These are phyloP conservation scores for Pteromalus puparum DNA, from an alignment of 1,140 invertebrate genomes.

Conservation along the genomic window DNA sequence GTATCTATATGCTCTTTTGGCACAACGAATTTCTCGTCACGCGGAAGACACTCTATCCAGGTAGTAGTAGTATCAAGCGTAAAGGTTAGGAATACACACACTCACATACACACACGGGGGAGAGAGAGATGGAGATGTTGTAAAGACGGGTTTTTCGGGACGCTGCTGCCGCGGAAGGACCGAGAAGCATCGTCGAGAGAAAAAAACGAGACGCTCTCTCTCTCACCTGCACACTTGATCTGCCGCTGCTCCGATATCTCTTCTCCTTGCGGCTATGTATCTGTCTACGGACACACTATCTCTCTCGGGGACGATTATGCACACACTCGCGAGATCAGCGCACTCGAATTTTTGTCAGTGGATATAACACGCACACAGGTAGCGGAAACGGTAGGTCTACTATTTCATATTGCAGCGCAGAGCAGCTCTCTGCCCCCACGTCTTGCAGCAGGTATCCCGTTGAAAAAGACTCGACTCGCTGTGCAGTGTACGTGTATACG, in stretches of 20 bases:
- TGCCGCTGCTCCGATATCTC: background rate
- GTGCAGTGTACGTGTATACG: background rate
- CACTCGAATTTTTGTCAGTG: background rate
- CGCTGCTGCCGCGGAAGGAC: conserved; percentile 2
- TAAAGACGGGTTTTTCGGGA: conserved; percentile 5
- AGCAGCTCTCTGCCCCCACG: background rate
- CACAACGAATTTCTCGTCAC: background rate
- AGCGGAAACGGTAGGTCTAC: background rate
- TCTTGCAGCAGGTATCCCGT: background rate
- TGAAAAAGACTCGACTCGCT: background rate
- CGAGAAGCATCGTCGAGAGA: background rate
- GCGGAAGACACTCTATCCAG: background rate
- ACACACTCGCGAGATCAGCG: background rate
- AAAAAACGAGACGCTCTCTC: background rate
- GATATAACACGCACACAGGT: background rate
- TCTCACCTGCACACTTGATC: background rate
- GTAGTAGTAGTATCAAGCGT: conserved; percentile 1
- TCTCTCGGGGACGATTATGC: background rate
- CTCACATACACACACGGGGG: background rate
- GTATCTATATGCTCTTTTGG: background rate
- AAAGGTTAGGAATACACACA: conserved; percentile 23
- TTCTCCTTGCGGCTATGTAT: background rate
- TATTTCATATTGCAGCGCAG: background rate
- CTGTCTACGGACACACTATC: background rate
- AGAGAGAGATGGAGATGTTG: conserved; percentile 26